phyloP scores from a whole-genome alignment of 1,140 invertebrate genomes.

The Pogonognathellus flavescens region DNA sequence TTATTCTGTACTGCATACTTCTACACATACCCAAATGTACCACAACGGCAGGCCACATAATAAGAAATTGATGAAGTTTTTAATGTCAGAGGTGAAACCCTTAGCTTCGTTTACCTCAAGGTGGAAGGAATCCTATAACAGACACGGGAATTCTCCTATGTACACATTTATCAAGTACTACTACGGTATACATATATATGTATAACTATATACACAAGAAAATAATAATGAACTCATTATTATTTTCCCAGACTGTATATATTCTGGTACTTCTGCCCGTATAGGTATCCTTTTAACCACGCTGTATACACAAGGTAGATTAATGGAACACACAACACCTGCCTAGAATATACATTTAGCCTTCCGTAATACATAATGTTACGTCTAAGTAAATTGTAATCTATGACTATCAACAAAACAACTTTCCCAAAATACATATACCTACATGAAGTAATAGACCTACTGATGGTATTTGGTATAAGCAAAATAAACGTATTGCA shows the following conservation, averaged over 20 bases:
- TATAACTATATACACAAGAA: neutral
- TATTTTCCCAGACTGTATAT: neutral
- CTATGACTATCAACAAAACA: too few species aligned
- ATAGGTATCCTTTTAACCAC: neutral
- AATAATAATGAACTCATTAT: neutral
- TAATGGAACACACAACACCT: neutral
- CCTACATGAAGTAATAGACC: too few species aligned
- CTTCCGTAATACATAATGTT: neutral
- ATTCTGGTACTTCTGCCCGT: neutral
- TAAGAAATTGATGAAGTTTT: constrained; percentile 40
- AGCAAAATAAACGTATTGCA: too few species aligned
- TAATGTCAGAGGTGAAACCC: constrained; percentile 46
- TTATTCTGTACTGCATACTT: neutral
- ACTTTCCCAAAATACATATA: too few species aligned
- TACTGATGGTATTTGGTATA: too few species aligned
- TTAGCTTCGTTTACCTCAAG: constrained; percentile 25
- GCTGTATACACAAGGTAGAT: neutral
- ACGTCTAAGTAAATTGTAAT: too few species aligned
- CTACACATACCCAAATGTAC: constrained; percentile 11
- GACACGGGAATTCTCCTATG: neutral
- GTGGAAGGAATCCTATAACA: neutral
- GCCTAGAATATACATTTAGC: constrained; percentile 11
- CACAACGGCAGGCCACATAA: constrained; percentile 16
- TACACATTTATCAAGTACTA: neutral
- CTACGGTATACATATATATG: neutral